Percentiles rank a stretch among this genome's conserved stretches.
Evolutionary conservation across 2,113 vertebrate genomes (phyloP).

Genomic region (Hydrolagus affinis): DNA sequence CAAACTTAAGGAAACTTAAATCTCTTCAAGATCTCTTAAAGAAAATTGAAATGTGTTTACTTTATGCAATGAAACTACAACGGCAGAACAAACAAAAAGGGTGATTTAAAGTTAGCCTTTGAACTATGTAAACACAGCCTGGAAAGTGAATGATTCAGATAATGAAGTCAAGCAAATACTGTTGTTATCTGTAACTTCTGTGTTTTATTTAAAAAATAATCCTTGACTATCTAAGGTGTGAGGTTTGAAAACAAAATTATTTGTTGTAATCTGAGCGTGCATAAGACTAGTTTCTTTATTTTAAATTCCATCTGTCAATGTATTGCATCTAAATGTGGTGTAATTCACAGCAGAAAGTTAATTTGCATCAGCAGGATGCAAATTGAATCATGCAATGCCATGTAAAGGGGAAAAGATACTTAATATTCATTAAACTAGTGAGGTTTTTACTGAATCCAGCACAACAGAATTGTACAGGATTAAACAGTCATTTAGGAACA

Average conservation of each 20-base stretch:
- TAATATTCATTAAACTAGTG: too few relatives aligned
- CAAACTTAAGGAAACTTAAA: too few relatives aligned
- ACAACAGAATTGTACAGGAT: too few relatives aligned
- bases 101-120: background rate
- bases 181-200: too few relatives aligned
- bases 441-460: too few relatives aligned
- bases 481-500: too few relatives aligned
- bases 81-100: background rate
- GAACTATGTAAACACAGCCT: too few relatives aligned
- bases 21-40: background rate
- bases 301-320: background rate
- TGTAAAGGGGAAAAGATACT: too few relatives aligned
- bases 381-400: too few relatives aligned
- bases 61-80: background rate
- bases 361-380: background rate
- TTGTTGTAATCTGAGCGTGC: background rate
- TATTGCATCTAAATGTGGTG: background rate
- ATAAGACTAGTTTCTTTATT: background rate
- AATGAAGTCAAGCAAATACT: too few relatives aligned
- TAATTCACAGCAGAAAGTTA: background rate
- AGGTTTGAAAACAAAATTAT: background rate
- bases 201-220: background rate
- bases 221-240: background rate
- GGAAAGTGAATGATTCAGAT: too few relatives aligned
- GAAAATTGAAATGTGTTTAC: background rate